phyloP scores from a whole-genome alignment of 2,113 vertebrate genomes.

The Eubucco bourcierii region DNA sequence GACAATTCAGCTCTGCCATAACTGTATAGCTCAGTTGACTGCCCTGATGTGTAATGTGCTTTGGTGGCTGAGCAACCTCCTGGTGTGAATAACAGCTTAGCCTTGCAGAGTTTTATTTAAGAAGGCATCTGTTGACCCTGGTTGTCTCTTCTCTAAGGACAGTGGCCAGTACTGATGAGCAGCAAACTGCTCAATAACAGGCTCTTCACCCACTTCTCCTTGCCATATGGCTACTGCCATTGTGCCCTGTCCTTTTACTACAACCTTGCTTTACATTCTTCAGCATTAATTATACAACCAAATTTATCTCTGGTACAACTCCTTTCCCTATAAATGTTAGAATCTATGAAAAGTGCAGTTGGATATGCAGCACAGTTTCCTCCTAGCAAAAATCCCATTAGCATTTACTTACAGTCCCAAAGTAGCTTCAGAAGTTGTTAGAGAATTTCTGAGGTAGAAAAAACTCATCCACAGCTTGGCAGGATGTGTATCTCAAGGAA shows the following conservation, averaged over 20 bases:
- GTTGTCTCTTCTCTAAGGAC: neutral
- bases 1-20: neutral
- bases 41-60: neutral
- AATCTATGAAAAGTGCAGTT: neutral
- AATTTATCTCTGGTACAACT: neutral
- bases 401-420: neutral
- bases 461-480: neutral
- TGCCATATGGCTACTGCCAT: rapidly evolving
- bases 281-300: neutral
- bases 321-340: neutral
- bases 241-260: neutral
- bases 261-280: neutral
- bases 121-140: neutral
- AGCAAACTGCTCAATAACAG: rapidly evolving
- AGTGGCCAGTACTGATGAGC: neutral
- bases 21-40: neutral
- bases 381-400: neutral
- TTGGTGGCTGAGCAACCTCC: neutral
- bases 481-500: neutral
- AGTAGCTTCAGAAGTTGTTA: neutral
- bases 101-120: neutral
- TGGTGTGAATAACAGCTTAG: neutral
- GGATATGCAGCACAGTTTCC: neutral
- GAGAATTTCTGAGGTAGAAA: neutral
- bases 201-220: rapidly evolving